Base-by-base conservation (phyloP, 2,888 invertebrate species). In the Calameuta pallipes region DNA sequence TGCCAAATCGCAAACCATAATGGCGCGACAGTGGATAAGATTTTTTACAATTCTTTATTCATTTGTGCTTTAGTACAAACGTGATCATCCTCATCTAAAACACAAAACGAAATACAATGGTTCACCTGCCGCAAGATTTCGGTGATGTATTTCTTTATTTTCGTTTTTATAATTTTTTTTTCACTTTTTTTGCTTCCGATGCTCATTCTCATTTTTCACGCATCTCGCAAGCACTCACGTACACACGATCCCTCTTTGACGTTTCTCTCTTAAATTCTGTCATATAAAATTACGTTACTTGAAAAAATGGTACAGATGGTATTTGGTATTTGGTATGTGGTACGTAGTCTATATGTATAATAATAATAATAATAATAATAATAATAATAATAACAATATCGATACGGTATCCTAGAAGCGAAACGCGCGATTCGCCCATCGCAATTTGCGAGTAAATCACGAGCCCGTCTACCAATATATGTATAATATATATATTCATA, bases 1-100 rank as follows among this genome's bases (percentile, higher is more conserved):
- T 13, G 15, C 41, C 15, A 41, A 15, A 4, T 56, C 23, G 56
- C 23, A 6, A 56, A 56, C 23, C 56, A 56, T 56, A 56, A 56
- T 56, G 56, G 23, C 23, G 56, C 56, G 56, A 23, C 56, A 56
- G 9, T 23, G 23, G 23, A 23, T 23, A 13, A 35, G 36, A 35
- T 74, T 35, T n/a, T 23, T 82, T 87, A 88, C 83, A 88, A 85
- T 87, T 78, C 79, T 89, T 89, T 89, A 89, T 89, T 89, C 84
- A 84, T 86, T 88, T 87, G 85, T 89, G 88, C 87, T 88, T 87
- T 86, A 86, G 85, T 88, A 88, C 85, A 87, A 88, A 88, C 84
- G 83, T 86, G 84, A 83, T 79, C 79, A 79, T 75, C 80, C 77
- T 84, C 80, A 78, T 78, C 83, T 82, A 83, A 81, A 85, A 85